Percentiles rank a stretch among this genome's conserved stretches.
Conservation (phyloP, 2,113 vertebrate genomes). For the Cromileptes altivelis region DNA sequence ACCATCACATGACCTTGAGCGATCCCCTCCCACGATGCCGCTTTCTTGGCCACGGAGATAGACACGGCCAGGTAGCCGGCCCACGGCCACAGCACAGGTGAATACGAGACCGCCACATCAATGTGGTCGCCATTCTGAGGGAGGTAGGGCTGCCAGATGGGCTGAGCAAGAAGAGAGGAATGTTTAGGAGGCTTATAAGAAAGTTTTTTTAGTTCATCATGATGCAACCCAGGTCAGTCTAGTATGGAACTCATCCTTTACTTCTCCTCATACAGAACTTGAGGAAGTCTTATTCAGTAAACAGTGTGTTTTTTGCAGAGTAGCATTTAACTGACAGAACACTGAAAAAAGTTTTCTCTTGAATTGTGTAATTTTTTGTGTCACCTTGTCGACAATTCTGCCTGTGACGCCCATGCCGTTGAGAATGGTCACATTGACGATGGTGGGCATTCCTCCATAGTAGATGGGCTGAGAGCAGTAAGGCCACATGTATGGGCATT, state of each 20-base stretch:
- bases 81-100: conserved; percentile 96
- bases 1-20: conserved; percentile 98
- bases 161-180: conserved; percentile 81
- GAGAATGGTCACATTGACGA: conserved; percentile 97
- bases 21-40: conserved; percentile 95
- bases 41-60: conserved; percentile 98
- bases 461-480: conserved; percentile 99
- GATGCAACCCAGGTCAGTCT: background rate
- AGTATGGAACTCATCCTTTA: background rate
- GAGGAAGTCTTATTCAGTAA: background rate
- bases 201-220: background rate
- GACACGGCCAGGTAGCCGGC: conserved; percentile 97
- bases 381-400: conserved; percentile 96
- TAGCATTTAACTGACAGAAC: background rate
- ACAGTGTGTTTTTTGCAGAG: background rate
- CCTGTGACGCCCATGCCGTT: conserved; percentile 99
- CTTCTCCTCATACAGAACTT: background rate
- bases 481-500: conserved; percentile 99
- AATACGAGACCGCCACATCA: conserved; percentile 96
- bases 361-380: background rate
- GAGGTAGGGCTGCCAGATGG: conserved; percentile 98
- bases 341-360: background rate
- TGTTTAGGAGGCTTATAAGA: background rate
- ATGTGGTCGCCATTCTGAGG: conserved; percentile 98
- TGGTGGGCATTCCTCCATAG: conserved; percentile 98